A percentile compares a stretch with the other conserved stretches of the same genome.
Conservation (phyloP, 2,113 vertebrate species). For the Cephalophus harveyi region DNA sequence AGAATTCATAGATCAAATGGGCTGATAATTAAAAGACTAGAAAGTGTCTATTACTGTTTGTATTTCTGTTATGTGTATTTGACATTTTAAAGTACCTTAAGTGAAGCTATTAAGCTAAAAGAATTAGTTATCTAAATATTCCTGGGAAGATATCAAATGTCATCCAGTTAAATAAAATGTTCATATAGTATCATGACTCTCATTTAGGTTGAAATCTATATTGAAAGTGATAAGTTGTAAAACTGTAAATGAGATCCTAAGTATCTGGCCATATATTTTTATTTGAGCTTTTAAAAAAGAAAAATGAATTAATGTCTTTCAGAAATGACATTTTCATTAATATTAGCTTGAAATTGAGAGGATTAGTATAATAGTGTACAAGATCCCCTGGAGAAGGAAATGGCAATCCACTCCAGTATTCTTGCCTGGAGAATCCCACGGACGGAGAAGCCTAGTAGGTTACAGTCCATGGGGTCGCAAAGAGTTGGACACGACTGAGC, state of each 20-base stretch:
- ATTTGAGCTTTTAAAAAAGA: conserved; percentile 65
- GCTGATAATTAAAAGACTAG: background rate
- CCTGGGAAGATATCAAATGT: background rate
- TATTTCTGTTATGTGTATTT: background rate
- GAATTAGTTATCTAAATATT: background rate
- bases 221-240: conserved; percentile 60
- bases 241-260: conserved; percentile 40
- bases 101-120: background rate
- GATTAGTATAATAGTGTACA: too few relatives aligned
- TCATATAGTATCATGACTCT: conserved; percentile 15
- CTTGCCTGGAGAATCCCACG: too few relatives aligned
- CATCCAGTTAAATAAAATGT: conserved; percentile 35
- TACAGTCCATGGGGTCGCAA: too few relatives aligned
- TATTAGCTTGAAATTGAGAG: conserved; percentile 45
- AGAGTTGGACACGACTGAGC: too few relatives aligned
- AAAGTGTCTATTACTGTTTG: background rate
- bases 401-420: too few relatives aligned
- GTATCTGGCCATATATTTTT: conserved; percentile 62
- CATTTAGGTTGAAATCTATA: conserved; percentile 54
- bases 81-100: conserved; percentile 12
- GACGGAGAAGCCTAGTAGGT: too few relatives aligned
- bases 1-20: background rate
- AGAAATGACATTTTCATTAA: conserved; percentile 57
- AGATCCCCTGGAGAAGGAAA: too few relatives aligned
- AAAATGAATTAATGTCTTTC: conserved; percentile 50